Evolutionary conservation across 2,113 vertebrate species (phyloP), one percentile per base, ranked within the genome.

Genomic region (Siphamia tubifer): DNA sequence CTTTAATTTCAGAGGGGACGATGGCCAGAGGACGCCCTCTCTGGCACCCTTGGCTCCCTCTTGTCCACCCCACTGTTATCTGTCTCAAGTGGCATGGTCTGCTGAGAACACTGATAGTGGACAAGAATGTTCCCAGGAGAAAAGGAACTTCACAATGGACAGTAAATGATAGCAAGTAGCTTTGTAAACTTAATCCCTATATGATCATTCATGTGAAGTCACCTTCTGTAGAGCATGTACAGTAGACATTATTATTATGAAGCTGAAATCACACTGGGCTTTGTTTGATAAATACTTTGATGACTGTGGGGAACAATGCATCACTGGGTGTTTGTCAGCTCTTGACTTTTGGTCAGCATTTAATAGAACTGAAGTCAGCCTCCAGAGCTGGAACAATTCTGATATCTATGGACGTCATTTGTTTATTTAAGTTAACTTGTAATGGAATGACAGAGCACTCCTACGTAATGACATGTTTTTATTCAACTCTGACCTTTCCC

Each of bases 1-100:
- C 71, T 69, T 82, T 85, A 57, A 85, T 85, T 81, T 81, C 58
- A 70, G 54, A 38, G 64, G 68, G 80, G 84, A 69, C 28, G 65
- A 81, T 45, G 24, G 58, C 61, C 63, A 68, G 70, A 85, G 68
- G 73, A 82, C 49, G 66, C 68, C 43, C 74, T 63, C 61, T 25
- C 56, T 24, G 30, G 39, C 63, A 42, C 57, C 61, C 64, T 30
- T 56, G 36, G 11, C 40, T 49, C 61, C 53, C 10, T 2, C 16
- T 43, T 34, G 39, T 23, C 23, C 12, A 17, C 54, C 44, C 28
- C 10, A 7, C 8, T 27, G 51, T 69, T 70, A 82, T 85, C 72
- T 70, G 77, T 64, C 28, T 24, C 23, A 1, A 51, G 31, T 31
- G 51, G 55, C 31, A 73, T 64, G 68, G 73, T 77, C 54, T 58